Base-by-base conservation (phyloP, 2,797 vertebrate genomes). In the Anas bernieri region DNA sequence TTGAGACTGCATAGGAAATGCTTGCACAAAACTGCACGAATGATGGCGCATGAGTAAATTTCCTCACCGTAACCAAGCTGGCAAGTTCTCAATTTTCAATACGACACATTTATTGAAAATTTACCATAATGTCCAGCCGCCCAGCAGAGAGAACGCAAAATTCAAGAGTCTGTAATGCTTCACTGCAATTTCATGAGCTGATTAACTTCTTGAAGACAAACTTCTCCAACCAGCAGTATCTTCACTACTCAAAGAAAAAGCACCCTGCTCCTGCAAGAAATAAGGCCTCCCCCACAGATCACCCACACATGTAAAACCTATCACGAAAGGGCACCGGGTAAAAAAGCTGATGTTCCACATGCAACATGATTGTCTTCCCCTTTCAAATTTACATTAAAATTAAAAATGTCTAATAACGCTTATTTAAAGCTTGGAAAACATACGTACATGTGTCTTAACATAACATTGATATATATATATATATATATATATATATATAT, bases 361-460 rank as follows among this genome's bases (percentile, higher is more conserved):
- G 12, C 8, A 83, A 33, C 31, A 12, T 3, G 66, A 48, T n/a
- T 59, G 25, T 66, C 76, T 83, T 1, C 1, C 0, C 23, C 11
- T 31, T 85, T 52, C 31, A 86, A 82, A 64, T 64, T 31, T 4
- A 31, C 11, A 8, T 35, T 11, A 82, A 83, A 93, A 63, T 12
- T 70, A 62, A 91, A 83, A 46, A 8, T 14, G 6, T 66, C 79
- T 6, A 33, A 46, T 79, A 59, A 52, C 66, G 48, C 17, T 72
- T 80, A 26, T 70, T 61, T 55, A 69, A 69, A 70, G 31, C 7
- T 26, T 46, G 41, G 21, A 74, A 79, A 83, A 83, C 20, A 2
- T 3, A 17, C 0, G 1, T 74, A 33, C 0, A 12, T 11, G 4
- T 33, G 17, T 30, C 11, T n/a, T 6, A 7, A 63, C 9, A n/a